phyloP scores from a whole-genome alignment of 2,888 invertebrate genomes.

The Eupelmus urozonus region DNA sequence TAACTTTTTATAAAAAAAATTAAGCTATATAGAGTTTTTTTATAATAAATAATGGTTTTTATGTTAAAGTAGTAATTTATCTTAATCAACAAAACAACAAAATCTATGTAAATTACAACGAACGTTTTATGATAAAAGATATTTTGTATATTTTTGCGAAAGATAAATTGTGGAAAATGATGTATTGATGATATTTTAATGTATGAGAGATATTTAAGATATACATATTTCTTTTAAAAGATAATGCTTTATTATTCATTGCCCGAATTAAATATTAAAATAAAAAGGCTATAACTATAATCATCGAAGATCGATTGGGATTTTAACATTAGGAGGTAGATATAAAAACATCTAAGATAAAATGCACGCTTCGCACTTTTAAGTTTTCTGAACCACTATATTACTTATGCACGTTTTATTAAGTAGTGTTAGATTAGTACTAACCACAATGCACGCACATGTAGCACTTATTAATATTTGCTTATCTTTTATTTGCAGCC shows the following conservation, averaged over 20 bases:
- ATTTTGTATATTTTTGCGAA: slow-evolving; percentile 31
- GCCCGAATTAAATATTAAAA: too few relatives aligned
- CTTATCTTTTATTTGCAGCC: too few relatives aligned
- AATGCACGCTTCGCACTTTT: slow-evolving; percentile 4
- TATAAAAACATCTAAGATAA: background rate
- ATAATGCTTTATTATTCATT: background rate
- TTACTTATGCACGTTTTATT: background rate
- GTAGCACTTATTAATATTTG: too few relatives aligned
- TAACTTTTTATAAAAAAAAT: too few relatives aligned
- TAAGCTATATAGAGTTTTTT: too few relatives aligned
- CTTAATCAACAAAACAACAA: too few relatives aligned
- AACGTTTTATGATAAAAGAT: slow-evolving; percentile 27
- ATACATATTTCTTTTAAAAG: slow-evolving; percentile 10
- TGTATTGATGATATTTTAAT: slow-evolving; percentile 34
- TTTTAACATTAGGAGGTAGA: slow-evolving; percentile 5
- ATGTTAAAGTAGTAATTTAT: background rate
- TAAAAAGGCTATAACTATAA: background rate
- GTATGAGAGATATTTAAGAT: slow-evolving; percentile 22
- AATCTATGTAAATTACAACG: background rate
- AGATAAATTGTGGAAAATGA: slow-evolving; percentile 3
- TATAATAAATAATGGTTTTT: too few relatives aligned
- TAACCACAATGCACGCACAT: background rate
- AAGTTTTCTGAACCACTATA: background rate
- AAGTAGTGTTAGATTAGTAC: background rate
- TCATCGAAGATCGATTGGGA: background rate